Conservation (phyloP, 1,140 invertebrate species). For the Thaumetopoea pityocampa region DNA sequence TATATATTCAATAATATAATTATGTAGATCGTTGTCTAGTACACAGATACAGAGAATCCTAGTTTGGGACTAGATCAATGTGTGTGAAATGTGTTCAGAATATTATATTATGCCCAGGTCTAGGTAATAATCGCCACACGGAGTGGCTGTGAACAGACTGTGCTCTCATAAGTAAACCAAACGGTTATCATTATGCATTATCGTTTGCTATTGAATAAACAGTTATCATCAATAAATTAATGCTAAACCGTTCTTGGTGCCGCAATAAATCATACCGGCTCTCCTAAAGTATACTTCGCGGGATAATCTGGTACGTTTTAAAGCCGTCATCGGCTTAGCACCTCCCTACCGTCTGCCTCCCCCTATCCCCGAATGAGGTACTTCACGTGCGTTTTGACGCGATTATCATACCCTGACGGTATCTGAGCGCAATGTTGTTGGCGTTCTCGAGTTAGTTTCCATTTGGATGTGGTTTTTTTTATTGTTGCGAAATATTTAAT, state of each 20-base stretch:
- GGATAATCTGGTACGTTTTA: slow-evolving; percentile 70
- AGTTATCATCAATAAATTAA: slow-evolving; percentile 12
- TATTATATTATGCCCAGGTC: neutral
- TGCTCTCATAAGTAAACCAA: too few species aligned
- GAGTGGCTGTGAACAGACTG: too few species aligned
- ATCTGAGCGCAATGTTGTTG: slow-evolving; percentile 71
- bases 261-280: slow-evolving; percentile 54
- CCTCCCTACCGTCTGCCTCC: slow-evolving; percentile 21
- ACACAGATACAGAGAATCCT: too few species aligned
- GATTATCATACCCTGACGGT: slow-evolving; percentile 71
- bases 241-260: slow-evolving; percentile 9
- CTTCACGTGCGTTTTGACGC: slow-evolving; percentile 73
- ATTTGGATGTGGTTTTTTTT: slow-evolving; percentile 30
- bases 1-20: too few species aligned
- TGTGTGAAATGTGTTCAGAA: neutral
- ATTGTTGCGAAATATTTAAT: neutral
- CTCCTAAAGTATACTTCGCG: slow-evolving; percentile 56
- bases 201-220: neutral
- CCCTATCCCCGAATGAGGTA: slow-evolving; percentile 22
- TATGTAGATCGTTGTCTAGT: too few species aligned
- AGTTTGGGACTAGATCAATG: too few species aligned
- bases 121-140: neutral
- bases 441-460: slow-evolving; percentile 26
- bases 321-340: slow-evolving; percentile 66
- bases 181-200: neutral